phyloP scores from a whole-genome alignment of 2,888 invertebrate species.

The Drosophila atripex region DNA sequence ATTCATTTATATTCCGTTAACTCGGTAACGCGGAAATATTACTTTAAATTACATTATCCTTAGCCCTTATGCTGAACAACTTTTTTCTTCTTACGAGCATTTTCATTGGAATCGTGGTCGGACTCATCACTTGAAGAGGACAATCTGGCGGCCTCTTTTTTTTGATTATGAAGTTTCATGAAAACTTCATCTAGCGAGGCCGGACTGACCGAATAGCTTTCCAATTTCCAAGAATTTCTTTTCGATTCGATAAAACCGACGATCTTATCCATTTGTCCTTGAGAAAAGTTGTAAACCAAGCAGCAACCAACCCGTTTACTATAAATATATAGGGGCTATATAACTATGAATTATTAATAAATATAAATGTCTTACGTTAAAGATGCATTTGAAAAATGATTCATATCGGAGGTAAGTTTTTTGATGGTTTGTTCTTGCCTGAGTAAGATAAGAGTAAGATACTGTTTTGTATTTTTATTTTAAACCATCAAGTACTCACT shows the following conservation, averaged over 20 bases:
- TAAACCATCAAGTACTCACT: neutral
- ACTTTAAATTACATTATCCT: too few species aligned
- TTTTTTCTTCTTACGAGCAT: neutral
- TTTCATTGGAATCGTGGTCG: neutral
- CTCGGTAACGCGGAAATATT: too few species aligned
- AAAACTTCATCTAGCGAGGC: constrained; percentile 6
- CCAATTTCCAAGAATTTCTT: neutral
- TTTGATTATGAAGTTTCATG: neutral
- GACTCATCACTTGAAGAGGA: neutral
- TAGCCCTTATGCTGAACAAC: neutral
- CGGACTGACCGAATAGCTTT: constrained; percentile 18
- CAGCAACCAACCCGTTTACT: neutral
- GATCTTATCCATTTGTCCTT: neutral
- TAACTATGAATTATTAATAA: neutral
- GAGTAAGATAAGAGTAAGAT: neutral
- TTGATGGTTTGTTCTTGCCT: neutral
- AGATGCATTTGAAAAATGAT: neutral
- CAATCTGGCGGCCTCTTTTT: neutral
- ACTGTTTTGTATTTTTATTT: neutral
- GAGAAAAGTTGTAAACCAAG: neutral
- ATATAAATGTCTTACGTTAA: neutral
- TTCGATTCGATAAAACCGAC: constrained; percentile 13
- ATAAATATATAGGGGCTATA: neutral
- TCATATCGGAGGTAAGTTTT: neutral
- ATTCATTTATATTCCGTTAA: too few species aligned